Percentiles rank a stretch among this genome's conserved stretches.
Conservation (phyloP, 2,797 vertebrate species). For the Platyrinchus mystaceus region DNA sequence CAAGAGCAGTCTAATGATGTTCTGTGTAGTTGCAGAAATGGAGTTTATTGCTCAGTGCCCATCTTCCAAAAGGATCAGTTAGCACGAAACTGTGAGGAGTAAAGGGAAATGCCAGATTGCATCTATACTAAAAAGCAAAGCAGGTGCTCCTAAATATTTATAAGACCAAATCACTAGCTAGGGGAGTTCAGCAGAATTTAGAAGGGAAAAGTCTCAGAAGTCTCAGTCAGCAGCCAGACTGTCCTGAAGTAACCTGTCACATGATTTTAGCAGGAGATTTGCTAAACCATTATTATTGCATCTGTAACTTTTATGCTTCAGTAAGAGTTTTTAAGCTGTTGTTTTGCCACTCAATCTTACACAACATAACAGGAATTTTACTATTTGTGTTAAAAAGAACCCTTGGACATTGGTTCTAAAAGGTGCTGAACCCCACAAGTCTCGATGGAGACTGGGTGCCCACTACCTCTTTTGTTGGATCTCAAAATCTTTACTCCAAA, state of each 20-base stretch:
- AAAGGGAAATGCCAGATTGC: background rate
- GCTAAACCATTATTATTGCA: background rate
- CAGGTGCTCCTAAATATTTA: slow-evolving; percentile 53
- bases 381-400: background rate
- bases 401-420: background rate
- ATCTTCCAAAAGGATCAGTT: background rate
- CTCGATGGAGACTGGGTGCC: background rate
- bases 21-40: background rate
- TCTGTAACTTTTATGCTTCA: background rate
- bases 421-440: background rate
- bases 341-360: background rate
- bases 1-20: background rate
- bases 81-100: background rate
- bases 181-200: background rate
- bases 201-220: background rate
- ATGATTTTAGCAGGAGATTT: background rate
- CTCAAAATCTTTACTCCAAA: background rate
- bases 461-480: background rate
- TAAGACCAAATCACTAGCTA: background rate
- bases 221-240: background rate
- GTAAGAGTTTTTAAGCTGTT: background rate
- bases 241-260: slow-evolving; percentile 2
- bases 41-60: background rate
- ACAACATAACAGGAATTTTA: background rate
- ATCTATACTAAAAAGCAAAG: background rate